phyloP scores from a whole-genome alignment of 1,140 invertebrate species.

The Mamestra configurata region DNA sequence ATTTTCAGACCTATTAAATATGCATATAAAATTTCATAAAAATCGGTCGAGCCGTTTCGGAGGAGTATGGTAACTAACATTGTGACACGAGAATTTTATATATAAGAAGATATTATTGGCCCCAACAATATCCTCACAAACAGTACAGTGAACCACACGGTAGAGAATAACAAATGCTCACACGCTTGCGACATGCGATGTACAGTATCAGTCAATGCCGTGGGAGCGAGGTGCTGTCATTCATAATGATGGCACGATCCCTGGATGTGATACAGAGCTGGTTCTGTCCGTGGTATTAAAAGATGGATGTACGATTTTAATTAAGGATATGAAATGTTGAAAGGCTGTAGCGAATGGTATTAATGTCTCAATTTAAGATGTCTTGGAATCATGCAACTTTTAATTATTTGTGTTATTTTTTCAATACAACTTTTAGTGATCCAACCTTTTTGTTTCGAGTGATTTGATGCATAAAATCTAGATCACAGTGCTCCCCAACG shows the following conservation, averaged over 20 bases:
- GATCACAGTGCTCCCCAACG: no score
- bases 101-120: no score
- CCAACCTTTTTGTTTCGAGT: no score
- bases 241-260: slow-evolving; percentile 51
- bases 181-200: slow-evolving; percentile 34
- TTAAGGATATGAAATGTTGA: not conserved
- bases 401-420: not conserved
- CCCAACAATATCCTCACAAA: not conserved
- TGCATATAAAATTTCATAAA: no score
- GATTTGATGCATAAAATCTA: no score
- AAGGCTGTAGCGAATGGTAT: not conserved
- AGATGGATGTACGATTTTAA: not conserved
- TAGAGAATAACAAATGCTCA: slow-evolving; percentile 41
- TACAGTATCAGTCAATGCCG: slow-evolving; percentile 43
- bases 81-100: no score
- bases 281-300: not conserved
- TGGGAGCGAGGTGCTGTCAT: slow-evolving; percentile 43
- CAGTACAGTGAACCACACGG: not conserved
- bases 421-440: no score
- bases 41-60: no score
- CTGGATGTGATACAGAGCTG: not conserved
- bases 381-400: not conserved
- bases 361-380: not conserved
- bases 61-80: no score
- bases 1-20: no score